Base-by-base conservation (phyloP, 1,140 invertebrate genomes). In the Stratiolaelaps scimitus region DNA sequence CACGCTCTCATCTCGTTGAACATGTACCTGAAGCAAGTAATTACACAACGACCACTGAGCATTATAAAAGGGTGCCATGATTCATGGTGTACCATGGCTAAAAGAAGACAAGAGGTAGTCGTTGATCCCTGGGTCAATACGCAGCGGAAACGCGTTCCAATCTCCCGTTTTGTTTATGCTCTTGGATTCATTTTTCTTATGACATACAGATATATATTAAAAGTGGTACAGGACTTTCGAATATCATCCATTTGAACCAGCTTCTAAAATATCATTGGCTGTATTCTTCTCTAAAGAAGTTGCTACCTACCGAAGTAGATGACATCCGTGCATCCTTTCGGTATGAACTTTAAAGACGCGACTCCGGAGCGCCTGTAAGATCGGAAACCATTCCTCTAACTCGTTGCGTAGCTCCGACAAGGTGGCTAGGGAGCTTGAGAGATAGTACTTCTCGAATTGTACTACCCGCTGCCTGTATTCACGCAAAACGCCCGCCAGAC, bases 261-360 rank as follows among this genome's bases (percentile, higher is more conserved):
- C n/a, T n/a, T n/a, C n/a, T n/a, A n/a, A n/a, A n/a, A n/a, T n/a
- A n/a, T n/a, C n/a, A n/a, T n/a, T n/a, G n/a, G n/a, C n/a, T n/a
- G n/a, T n/a, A n/a, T n/a, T n/a, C n/a, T n/a, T n/a, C n/a, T n/a
- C n/a, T n/a, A n/a, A n/a, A n/a, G n/a, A n/a, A n/a, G n/a, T 2
- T 10, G 23, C 6, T 60, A 60, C 53, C 15, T 19, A 60, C 53
- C 34, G 26, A 15, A 60, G 23, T 23, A 60, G 26, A 26, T 60
- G 53, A 60, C 53, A 60, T n/a, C 53, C 53, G 23, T 60, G 53
- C 34, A 29, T 60, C 23, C 34, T 17, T 26, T 60, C 53, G 53
- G 17, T 60, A 34, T 60, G 53, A 20, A 60, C 34, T 1, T 17
- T 13, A 34, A 20, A 60, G 26, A 60, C 26, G 6, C 53, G 17